A percentile compares a stretch with the other conserved stretches of the same genome.
phyloP scores from a whole-genome alignment of 1,140 invertebrate genomes.

The Orchestia grillus region DNA sequence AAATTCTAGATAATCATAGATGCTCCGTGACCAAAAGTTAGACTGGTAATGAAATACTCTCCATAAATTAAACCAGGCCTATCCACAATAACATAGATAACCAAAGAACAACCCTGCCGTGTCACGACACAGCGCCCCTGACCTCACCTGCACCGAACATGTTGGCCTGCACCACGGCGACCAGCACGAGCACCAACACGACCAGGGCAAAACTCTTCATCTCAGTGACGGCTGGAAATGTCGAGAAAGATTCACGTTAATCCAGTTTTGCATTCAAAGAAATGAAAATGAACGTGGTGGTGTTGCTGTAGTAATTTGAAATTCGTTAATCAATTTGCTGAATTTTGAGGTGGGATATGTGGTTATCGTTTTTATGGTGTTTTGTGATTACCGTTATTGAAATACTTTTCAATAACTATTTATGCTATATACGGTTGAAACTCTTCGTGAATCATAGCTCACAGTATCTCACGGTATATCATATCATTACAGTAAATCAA shows the following conservation, averaged over 20 bases:
- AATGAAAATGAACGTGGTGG: neutral
- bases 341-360: neutral
- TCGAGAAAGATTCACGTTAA: neutral
- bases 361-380: neutral
- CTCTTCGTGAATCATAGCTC: no score
- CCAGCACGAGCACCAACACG: neutral
- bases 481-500: no score
- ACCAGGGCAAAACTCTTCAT: neutral
- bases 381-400: neutral
- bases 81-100: no score
- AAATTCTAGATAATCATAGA: no score
- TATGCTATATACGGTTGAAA: no score
- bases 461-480: no score
- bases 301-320: neutral
- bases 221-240: neutral
- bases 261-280: neutral
- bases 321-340: neutral
- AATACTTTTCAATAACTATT: neutral
- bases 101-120: no score
- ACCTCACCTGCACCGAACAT: constrained; percentile 9
- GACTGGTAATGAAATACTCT: no score
- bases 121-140: neutral
- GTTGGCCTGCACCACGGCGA: neutral
- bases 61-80: no score
- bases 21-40: no score